Conservation (phyloP, 2,113 vertebrate genomes). For the Thymallus thymallus region DNA sequence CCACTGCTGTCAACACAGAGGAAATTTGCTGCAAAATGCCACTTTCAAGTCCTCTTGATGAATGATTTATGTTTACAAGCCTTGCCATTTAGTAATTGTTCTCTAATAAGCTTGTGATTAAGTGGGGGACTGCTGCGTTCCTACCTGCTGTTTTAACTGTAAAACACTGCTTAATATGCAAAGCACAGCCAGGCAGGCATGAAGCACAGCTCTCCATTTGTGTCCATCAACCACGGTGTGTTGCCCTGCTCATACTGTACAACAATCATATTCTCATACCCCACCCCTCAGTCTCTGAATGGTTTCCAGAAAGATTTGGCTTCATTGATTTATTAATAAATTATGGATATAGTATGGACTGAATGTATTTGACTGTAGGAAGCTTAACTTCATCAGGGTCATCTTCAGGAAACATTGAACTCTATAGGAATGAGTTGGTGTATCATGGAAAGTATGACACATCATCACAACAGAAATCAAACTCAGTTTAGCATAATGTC, state of each 20-base stretch:
- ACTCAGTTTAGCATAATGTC: constrained; percentile 1
- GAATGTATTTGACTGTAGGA: neutral
- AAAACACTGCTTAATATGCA: constrained; percentile 69
- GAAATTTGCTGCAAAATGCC: constrained; percentile 33
- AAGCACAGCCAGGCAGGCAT: constrained; percentile 42
- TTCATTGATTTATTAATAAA: neutral
- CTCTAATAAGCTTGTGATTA: constrained; percentile 71
- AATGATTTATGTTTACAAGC: constrained; percentile 75
- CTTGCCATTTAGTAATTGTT: constrained; percentile 74
- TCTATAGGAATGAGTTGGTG: neutral
- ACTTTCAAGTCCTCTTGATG: constrained; percentile 48
- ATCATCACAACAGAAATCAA: neutral
- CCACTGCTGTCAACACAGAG: neutral
- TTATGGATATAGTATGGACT: neutral
- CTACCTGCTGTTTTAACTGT: constrained; percentile 67
- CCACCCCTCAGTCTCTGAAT: neutral
- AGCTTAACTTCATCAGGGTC: constrained; percentile 1
- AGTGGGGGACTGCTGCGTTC: constrained; percentile 58
- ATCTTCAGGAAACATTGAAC: neutral
- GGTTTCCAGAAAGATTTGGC: neutral
- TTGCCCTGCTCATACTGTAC: neutral
- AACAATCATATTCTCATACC: neutral
- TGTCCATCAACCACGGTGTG: constrained; percentile 14
- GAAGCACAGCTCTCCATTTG: constrained; percentile 16
- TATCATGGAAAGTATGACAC: neutral